Conservation (phyloP, 1,140 invertebrate species). For the silkworm (Bombyx mori) region ASM3026992v2 NC_085112.1:6496501-6497000, state of each 20-base stretch:
- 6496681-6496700: not conserved
- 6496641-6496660: not conserved
- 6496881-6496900: too few species aligned
- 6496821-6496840: conserved; percentile 6
- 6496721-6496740: not conserved
- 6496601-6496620: not conserved
- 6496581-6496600: not conserved
- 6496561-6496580: too few species aligned
- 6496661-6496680: not conserved
- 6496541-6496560: too few species aligned
- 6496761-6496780: not conserved
- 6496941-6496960: too few species aligned
- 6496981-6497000: too few species aligned
- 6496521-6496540: too few species aligned
- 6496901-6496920: too few species aligned
- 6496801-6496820: conserved; percentile 3
- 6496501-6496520: too few species aligned
- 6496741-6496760: conserved; percentile 1
- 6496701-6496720: not conserved
- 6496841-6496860: conserved; percentile 6
- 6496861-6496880: not conserved
- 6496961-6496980: too few species aligned
- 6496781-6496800: conserved; percentile 6
- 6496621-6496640: not conserved
- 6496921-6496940: too few species aligned